These are phyloP conservation scores for Tricholaema leucomelas DNA, from an alignment of 2,113 vertebrate genomes.

Conservation along the genomic window DNA sequence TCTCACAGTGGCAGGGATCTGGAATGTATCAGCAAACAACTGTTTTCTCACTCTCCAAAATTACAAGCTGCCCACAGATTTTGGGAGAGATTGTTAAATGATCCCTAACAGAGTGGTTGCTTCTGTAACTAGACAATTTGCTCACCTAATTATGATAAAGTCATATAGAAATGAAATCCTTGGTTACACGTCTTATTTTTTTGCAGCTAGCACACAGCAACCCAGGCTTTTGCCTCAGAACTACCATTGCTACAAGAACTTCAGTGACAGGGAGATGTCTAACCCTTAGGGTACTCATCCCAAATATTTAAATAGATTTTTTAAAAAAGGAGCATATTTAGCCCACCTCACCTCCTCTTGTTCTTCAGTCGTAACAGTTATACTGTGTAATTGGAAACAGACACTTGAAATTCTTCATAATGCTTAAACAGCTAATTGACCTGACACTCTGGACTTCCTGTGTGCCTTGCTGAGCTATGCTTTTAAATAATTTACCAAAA, in stretches of 20 bases:
- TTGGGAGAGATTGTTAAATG: background rate
- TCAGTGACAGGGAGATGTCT: background rate
- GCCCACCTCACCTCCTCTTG: background rate
- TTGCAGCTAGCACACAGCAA: background rate
- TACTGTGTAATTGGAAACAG: background rate
- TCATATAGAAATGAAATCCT: background rate
- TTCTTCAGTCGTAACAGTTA: background rate
- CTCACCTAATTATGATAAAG: background rate
- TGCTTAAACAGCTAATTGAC: constrained; percentile 56
- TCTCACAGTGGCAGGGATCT: background rate
- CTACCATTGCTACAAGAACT: background rate
- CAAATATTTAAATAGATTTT: background rate
- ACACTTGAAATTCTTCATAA: constrained; percentile 30
- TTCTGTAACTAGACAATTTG: background rate
- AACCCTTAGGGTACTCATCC: background rate
- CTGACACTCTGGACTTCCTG: constrained; percentile 50
- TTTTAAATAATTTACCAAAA: constrained; percentile 68
- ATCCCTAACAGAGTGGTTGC: background rate
- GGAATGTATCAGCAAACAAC: background rate
- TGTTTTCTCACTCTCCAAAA: background rate
- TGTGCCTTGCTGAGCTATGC: background rate
- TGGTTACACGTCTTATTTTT: background rate
- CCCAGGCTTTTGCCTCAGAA: background rate
- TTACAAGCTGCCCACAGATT: background rate
- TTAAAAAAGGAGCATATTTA: background rate